Evolutionary conservation across 2,888 invertebrate species (phyloP).

Genomic region (Cosmia pyralina): DNA sequence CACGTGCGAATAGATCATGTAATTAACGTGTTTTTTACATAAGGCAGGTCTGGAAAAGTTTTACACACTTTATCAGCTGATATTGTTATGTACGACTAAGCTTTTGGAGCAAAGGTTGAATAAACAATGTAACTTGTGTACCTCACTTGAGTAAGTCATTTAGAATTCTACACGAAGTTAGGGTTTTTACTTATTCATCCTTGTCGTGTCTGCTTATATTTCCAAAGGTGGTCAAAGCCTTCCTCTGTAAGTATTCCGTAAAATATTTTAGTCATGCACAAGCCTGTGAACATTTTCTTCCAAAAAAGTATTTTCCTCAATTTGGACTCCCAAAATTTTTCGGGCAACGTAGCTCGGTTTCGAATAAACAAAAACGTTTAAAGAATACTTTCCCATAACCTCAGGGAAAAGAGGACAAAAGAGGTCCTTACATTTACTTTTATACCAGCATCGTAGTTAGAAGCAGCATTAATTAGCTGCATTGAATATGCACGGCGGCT

Average conservation of each 20-base stretch:
- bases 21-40: conserved; percentile 35
- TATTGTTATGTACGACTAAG: conserved; percentile 17
- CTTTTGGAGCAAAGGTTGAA: conserved; percentile 31
- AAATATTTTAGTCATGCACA: conserved; percentile 1
- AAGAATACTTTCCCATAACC: conserved; percentile 31
- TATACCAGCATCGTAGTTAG: conserved; percentile 47
- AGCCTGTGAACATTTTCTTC: background rate
- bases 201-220: conserved; percentile 8
- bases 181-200: conserved; percentile 2
- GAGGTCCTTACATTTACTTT: conserved; percentile 59
- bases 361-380: background rate
- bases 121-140: conserved; percentile 11
- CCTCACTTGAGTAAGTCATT: conserved; percentile 10
- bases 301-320: conserved; percentile 10
- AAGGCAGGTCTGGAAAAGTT: conserved; percentile 28
- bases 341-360: background rate
- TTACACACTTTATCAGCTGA: conserved; percentile 18
- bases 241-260: conserved; percentile 5
- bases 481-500: conserved; percentile 77
- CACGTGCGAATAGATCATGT: conserved; percentile 30
- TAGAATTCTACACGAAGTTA: background rate
- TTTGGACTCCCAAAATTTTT: background rate
- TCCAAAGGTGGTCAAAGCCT: background rate
- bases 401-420: conserved; percentile 38
- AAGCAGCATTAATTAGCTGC: conserved; percentile 77